phyloP scores from a whole-genome alignment of 2,888 invertebrate species.

The Villa cingulata region DNA sequence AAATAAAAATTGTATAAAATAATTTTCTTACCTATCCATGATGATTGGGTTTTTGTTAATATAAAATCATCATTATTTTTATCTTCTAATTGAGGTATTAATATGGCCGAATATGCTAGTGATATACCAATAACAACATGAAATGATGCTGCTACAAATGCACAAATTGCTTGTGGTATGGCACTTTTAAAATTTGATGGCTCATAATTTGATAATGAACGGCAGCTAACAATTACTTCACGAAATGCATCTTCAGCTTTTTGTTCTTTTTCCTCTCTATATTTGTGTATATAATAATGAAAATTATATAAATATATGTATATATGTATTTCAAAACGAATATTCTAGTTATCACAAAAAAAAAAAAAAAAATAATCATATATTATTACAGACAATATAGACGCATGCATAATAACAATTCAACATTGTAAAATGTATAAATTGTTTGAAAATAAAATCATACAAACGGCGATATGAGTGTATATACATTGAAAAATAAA shows the following conservation, averaged over 20 bases:
- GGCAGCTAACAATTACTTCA: conserved; percentile 36
- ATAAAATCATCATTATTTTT: conserved; percentile 11
- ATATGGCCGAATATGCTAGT: conserved; percentile 43
- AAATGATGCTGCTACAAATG: conserved; percentile 41
- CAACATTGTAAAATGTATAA: too few species aligned
- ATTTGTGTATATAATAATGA: too few species aligned
- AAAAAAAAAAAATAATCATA: too few species aligned
- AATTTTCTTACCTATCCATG: conserved; percentile 39
- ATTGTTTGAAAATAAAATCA: too few species aligned
- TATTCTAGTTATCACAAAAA: too few species aligned
- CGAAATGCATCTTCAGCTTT: conserved; percentile 34
- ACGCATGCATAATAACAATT: too few species aligned
- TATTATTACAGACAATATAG: too few species aligned
- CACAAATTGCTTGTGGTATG: conserved; percentile 37
- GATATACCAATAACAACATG: conserved; percentile 47
- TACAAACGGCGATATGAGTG: too few species aligned
- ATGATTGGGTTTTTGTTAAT: conserved; percentile 33
- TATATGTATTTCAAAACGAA: too few species aligned
- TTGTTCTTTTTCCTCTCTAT: conserved; percentile 20
- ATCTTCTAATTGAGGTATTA: conserved; percentile 36
- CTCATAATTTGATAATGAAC: conserved; percentile 35
- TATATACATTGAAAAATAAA: too few species aligned
- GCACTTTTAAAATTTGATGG: conserved; percentile 30
- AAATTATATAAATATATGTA: too few species aligned
- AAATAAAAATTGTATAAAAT: not conserved